These are phyloP conservation scores for Phyllotreta striolata DNA, from an alignment of 2,888 invertebrate species.

Conservation along the genomic window DNA sequence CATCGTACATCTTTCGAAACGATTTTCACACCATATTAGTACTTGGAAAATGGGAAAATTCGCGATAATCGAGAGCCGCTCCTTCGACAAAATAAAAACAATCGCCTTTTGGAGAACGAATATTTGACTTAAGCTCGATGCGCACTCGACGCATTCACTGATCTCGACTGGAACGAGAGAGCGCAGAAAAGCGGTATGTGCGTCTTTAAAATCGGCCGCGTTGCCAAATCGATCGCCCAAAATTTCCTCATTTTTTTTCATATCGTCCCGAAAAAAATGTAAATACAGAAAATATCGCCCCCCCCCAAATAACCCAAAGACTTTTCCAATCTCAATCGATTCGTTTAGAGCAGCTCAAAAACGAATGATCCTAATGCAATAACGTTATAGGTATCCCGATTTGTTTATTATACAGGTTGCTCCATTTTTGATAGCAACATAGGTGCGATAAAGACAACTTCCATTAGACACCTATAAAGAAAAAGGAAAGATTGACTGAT, in stretches of 20 bases:
- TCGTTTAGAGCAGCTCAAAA: no score
- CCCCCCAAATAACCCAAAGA: no score
- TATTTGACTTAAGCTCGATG: constrained; percentile 20
- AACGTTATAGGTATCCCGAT: no score
- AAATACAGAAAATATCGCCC: not conserved
- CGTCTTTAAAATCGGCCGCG: constrained; percentile 21
- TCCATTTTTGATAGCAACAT: no score
- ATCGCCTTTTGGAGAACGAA: constrained; percentile 12
- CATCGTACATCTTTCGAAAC: constrained; percentile 27
- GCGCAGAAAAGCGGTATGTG: constrained; percentile 38
- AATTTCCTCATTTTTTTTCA: constrained; percentile 12
- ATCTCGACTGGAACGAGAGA: constrained; percentile 38
- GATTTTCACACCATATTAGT: constrained; percentile 21
- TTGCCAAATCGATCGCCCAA: constrained; percentile 22
- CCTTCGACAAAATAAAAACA: not conserved
- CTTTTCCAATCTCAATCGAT: no score
- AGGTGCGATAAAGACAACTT: no score
- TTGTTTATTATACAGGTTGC: no score
- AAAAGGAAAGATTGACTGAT: no score
- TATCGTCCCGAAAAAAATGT: constrained; percentile 12
- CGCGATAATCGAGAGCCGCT: constrained; percentile 8
- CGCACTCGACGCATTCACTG: constrained; percentile 23
- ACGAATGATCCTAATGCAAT: no score
- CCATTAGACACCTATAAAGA: no score
- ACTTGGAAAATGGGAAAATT: constrained; percentile 5